Evolutionary conservation across 2,888 invertebrate species (phyloP), one percentile per base, ranked within the genome.

Genomic region (Plagodis pulveraria): DNA sequence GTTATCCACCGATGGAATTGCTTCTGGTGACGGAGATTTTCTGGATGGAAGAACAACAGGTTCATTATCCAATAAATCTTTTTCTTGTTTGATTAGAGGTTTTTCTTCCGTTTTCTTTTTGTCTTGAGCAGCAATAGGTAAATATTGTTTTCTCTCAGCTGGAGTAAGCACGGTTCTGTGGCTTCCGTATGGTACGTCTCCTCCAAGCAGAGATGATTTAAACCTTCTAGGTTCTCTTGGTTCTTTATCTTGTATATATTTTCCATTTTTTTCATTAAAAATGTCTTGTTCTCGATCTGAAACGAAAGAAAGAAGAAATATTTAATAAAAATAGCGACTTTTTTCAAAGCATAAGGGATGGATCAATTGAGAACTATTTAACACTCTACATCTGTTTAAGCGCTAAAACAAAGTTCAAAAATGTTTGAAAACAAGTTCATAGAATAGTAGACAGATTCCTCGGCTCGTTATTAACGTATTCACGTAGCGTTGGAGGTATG

Each of bases 161-260:
- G 95, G 94, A 48, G 97, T 97, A n/a, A 96, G 90, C 5, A 97
- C 95, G 80, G 96, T 96, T 47, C 95, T 93, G 64, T 91, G 92
- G 73, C 96, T 96, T n/a, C 96, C 96, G 72, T 97, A 97, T 5
- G 97, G 97, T 45, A 96, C 94, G 74, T 96, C 96, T 22, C 96
- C 97, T 35, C 97, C 97, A 36, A 96, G 93, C 74, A 96, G 96
- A 22, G 96, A 96, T 32, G 96, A 96, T 65, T 96, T 95, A 78
- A 97, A 97, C 67, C 96, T 93, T 75, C 93, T 84, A 47, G 92
- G 93, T 86, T 93, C 94, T 81, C 91, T 91, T 62, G 83, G 81
- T 41, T 82, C 82, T 70, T 86, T 83, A 38, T 91, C 90, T 67
- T 80, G 78, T 63, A 77, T 56, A 57, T 72, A 78, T 66, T 76